These are phyloP conservation scores for Mongoloraphidia duomilia DNA, from an alignment of 2,888 invertebrate genomes.

Conservation along the genomic window DNA sequence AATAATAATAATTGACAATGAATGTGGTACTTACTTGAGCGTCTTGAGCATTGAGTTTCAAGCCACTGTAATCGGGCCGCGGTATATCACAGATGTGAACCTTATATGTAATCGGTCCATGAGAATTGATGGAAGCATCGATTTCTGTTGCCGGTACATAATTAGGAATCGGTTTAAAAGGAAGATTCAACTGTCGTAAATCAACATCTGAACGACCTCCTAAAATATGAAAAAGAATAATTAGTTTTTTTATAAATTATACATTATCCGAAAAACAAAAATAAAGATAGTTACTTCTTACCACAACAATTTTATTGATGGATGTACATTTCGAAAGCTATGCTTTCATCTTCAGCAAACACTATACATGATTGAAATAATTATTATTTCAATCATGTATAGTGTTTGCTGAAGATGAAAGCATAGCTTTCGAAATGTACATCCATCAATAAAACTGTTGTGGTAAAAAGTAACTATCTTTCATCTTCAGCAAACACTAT, in stretches of 20 bases:
- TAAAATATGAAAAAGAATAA: slow-evolving; percentile 11
- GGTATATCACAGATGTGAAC: slow-evolving; percentile 46
- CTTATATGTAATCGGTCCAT: slow-evolving; percentile 56
- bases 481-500: no score
- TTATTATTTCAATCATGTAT: no score
- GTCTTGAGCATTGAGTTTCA: slow-evolving; percentile 54
- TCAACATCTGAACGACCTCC: slow-evolving; percentile 52
- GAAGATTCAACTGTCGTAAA: slow-evolving; percentile 51
- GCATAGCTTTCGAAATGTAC: no score
- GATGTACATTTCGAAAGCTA: no score
- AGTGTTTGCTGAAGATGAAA: no score
- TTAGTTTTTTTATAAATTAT: not conserved
- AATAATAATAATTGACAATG: not conserved
- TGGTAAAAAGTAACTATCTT: no score
- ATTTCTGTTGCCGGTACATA: slow-evolving; percentile 78
- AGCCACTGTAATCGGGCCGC: slow-evolving; percentile 58
- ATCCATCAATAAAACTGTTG: no score
- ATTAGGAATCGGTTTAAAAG: slow-evolving; percentile 64
- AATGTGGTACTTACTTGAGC: slow-evolving; percentile 35
- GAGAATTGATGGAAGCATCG: slow-evolving; percentile 65
- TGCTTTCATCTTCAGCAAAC: no score
- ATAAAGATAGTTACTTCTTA: no score
- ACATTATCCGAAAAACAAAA: no score
- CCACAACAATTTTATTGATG: no score
- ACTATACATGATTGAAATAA: no score